Base-by-base conservation (phyloP, 1,140 invertebrate species). In the Eumaeus atala region DNA sequence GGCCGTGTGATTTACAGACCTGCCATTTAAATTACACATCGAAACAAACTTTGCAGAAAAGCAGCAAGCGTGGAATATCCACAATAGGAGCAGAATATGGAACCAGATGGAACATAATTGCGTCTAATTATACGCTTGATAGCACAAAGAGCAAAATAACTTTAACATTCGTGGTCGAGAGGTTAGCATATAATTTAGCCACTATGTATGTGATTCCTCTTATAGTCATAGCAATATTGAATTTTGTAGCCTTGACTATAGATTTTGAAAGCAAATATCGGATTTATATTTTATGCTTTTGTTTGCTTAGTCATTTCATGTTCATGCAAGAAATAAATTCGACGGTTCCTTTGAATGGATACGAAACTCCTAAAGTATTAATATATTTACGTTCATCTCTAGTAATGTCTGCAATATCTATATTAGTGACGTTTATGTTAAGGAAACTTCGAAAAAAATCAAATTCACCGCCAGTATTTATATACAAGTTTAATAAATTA, bases 1-100 rank as follows among this genome's bases (percentile, higher is more conserved):
- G 72, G 74, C 72, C 74, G 0, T 71, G 61, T 9, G 74, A 77
- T 18, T 48, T 47, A 0, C 67, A 74, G 16, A 58, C 50, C 9
- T 77, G 72, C 9, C 42, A 51, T 0, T 58, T 71, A 10, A 63
- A 56, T 17, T 67, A 66, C 6, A 28, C 33, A 52, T 58, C 3
- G 2, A 40, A 1, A 60, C 0, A 58, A 17, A 5, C 48, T 63
- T 5, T 48, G 55, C 1, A 60, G 61, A 50, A 61, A 51, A 4
- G 49, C 2, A 28, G 38, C 0, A 14, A 48, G 1, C 36, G 44
- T 35, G 62, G 40, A 6, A 37, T 66, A 0, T 51, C n/a, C 0
- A 56, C 59, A 40, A 14, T 62, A 0, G 64, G 58, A 11, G 58
- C 64, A 2, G 58, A 70, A 42, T 66, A 72, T 48, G 66, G 67